Base-by-base conservation (phyloP, 1,140 invertebrate genomes). In the Caenorhabditis tropicalis region DNA sequence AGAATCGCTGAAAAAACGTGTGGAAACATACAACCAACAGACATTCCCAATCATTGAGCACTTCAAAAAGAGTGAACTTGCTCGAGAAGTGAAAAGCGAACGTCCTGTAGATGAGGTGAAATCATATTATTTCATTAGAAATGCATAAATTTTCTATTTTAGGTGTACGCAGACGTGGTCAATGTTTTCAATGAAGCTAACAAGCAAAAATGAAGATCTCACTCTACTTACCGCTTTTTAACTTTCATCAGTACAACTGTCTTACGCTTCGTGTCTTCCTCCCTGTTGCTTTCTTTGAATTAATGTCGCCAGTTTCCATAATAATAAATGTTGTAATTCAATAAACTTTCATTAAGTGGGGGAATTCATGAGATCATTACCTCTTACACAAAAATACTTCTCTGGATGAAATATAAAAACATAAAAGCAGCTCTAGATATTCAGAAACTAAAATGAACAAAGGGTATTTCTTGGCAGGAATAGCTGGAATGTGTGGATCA, bases 41-140 rank as follows among this genome's bases (percentile, higher is more conserved):
- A 97, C 97, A 0, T 94, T 97, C 93, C 97, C 97, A 1, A 98
- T 99, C 87, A 95, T 99, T 74, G 92, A 97, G 31, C 92, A 96
- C 91, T 99, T 96, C 89, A 93, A 95, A 36, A 89, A 93, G 31
- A 88, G 93, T 43, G 94, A 94, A 56, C 91, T 97, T 36, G 95
- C 99, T 0, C 93, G 93, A 83, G 94, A 93, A 88, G 93, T 99
- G 65, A 94, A 96, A 92, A 95, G 95, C 29, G 94, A 94, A 88
- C 92, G 93, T 46, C 89, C 92, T 24, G 93, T 94, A 1, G 93
- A 95, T 1, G 91, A 94, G 24, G 53, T 56, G 21, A 51, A 16
- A n/a, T 51, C 21, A 15, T 51, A 16, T 51, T 16, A 51, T n/a
- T 9, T 1, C 21, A 21, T 27, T 27, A 29, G 9, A 27, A 0